A percentile compares a stretch with the other conserved stretches of the same genome.
These are phyloP conservation scores for Trachurus trachurus DNA, from an alignment of 2,797 vertebrate species.

Conservation along the genomic window DNA sequence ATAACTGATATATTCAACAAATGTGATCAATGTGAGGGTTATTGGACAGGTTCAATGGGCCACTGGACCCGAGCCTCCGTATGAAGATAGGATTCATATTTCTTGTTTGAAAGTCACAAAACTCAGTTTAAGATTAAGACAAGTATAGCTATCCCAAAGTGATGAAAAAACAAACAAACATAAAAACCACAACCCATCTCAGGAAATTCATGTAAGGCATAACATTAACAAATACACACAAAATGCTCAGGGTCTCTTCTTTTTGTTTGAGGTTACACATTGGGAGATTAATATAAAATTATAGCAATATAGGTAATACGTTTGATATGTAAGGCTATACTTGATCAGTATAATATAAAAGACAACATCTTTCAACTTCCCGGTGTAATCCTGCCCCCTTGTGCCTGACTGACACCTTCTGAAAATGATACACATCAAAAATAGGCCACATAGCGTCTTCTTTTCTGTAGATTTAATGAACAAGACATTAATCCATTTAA, in stretches of 20 bases:
- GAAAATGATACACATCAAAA: not conserved
- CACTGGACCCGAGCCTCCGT: not conserved
- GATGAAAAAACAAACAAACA: too few species aligned
- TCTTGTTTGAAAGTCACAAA: not conserved
- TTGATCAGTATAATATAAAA: too few species aligned
- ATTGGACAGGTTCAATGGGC: not conserved
- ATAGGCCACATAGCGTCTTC: not conserved
- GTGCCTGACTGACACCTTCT: not conserved
- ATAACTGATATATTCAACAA: not conserved
- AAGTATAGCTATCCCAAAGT: not conserved
- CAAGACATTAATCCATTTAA: not conserved
- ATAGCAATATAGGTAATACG: too few species aligned
- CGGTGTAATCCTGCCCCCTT: not conserved
- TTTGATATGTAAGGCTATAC: too few species aligned
- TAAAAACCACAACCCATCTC: too few species aligned
- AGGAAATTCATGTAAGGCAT: too few species aligned
- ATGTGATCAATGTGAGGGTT: not conserved
- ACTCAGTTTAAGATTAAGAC: not conserved
- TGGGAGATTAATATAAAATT: too few species aligned
- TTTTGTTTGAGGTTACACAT: too few species aligned
- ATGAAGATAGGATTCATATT: not conserved
- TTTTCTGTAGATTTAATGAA: constrained; percentile 31
- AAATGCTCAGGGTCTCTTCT: too few species aligned
- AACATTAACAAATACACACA: too few species aligned
- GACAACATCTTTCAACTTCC: not conserved